A percentile compares a stretch with the other conserved stretches of the same genome.
Evolutionary conservation across 2,888 invertebrate species (phyloP).

Genomic region (Aromia moschata): DNA sequence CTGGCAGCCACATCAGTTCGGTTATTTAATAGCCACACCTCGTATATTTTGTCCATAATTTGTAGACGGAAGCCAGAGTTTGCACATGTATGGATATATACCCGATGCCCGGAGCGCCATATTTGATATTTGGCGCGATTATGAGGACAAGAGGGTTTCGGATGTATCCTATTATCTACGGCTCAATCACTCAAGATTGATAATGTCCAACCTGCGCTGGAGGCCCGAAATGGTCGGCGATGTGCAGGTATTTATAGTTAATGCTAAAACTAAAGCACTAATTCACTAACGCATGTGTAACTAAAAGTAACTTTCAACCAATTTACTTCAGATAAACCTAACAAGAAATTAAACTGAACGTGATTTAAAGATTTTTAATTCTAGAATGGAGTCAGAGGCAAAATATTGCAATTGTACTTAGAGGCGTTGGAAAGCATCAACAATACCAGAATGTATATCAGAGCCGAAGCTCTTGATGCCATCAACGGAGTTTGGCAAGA

Average conservation of each 20-base stretch:
- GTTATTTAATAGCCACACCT: no score
- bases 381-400: constrained; percentile 62
- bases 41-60: constrained; percentile 30
- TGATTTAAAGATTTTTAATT: no score
- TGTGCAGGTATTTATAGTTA: constrained; percentile 66
- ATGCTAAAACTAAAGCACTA: no score
- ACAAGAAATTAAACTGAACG: no score
- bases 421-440: constrained; percentile 67
- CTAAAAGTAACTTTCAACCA: no score
- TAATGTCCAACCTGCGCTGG: constrained; percentile 84
- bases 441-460: constrained; percentile 73
- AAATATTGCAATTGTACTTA: constrained; percentile 64
- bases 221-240: constrained; percentile 76
- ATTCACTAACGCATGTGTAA: no score
- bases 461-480: constrained; percentile 75
- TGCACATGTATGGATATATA: constrained; percentile 79
- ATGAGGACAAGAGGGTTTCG: constrained; percentile 79
- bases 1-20: no score
- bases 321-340: no score
- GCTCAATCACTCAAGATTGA: constrained; percentile 83
- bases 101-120: constrained; percentile 80
- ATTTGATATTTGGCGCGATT: constrained; percentile 83
- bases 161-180: constrained; percentile 82
- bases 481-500: constrained; percentile 79
- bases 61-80: constrained; percentile 71